phyloP scores from a whole-genome alignment of 2,113 vertebrate genomes.

The Limnothrissa miodon region DNA sequence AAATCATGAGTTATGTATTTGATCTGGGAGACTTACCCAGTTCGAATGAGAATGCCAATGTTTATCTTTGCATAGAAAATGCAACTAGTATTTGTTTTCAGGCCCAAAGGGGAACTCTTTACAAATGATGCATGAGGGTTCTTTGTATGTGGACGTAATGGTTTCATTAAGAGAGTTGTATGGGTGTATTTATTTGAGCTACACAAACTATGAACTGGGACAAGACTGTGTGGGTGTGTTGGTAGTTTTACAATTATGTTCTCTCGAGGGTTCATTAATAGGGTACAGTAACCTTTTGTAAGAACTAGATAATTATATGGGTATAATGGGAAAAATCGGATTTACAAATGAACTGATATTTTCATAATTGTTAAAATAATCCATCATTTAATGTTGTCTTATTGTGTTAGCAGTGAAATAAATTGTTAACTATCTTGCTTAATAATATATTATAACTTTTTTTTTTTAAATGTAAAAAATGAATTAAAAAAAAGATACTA shows the following conservation, averaged over 20 bases:
- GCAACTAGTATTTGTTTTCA: neutral
- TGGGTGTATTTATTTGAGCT: neutral
- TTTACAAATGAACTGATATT: neutral
- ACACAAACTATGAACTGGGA: neutral
- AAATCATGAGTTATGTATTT: too few relatives aligned
- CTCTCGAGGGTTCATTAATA: neutral
- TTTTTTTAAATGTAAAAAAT: neutral
- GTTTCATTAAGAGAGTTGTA: neutral
- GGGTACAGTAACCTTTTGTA: neutral
- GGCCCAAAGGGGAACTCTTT: neutral
- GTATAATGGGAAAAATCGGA: neutral
- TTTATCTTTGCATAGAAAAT: neutral
- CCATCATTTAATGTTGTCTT: neutral
- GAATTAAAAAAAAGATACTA: neutral
- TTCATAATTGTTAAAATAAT: constrained; percentile 5
- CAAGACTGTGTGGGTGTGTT: neutral
- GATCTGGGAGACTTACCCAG: too few relatives aligned
- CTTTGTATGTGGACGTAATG: neutral
- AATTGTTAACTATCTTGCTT: neutral
- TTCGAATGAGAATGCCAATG: too few relatives aligned
- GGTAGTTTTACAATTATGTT: neutral
- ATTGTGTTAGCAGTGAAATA: neutral
- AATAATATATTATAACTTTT: neutral
- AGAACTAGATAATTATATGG: neutral
- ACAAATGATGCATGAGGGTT: too few relatives aligned